Evolutionary conservation across 2,888 invertebrate species (phyloP).

Genomic region (Epistrophe eligans): DNA sequence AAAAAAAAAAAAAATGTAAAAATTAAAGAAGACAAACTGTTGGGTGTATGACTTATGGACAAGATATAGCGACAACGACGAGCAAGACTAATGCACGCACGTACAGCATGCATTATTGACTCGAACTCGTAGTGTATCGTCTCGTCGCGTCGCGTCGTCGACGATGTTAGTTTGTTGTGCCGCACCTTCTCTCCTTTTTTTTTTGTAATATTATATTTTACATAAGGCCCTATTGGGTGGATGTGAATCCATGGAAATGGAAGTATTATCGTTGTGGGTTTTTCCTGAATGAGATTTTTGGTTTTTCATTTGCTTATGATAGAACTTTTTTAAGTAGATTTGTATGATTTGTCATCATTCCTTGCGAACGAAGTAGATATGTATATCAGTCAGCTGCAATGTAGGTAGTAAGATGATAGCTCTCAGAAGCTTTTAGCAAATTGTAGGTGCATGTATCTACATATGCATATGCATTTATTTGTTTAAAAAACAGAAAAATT

Average conservation of each 20-base stretch:
- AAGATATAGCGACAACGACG: conserved; percentile 42
- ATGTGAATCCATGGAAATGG: conserved; percentile 49
- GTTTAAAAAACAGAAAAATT: no score
- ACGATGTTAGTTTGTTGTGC: conserved; percentile 6
- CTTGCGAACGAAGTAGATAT: neutral
- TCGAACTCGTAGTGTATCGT: neutral
- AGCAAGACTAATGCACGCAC: conserved; percentile 60
- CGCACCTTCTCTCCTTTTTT: conserved; percentile 23
- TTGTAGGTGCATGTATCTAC: neutral
- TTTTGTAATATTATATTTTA: conserved; percentile 12
- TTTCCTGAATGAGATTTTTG: conserved; percentile 36
- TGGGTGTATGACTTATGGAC: conserved; percentile 70
- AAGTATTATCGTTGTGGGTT: conserved; percentile 39
- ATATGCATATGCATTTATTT: no score
- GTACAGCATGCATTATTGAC: conserved; percentile 32
- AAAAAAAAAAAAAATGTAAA: neutral
- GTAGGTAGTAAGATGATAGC: neutral
- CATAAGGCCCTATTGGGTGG: conserved; percentile 40
- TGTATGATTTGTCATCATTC: conserved; percentile 5
- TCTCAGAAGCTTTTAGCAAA: neutral
- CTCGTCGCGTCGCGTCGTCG: neutral
- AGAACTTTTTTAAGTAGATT: neutral
- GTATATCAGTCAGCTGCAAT: neutral
- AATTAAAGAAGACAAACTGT: conserved; percentile 29
- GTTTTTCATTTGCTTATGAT: conserved; percentile 30